Evolutionary conservation across 2,888 invertebrate species (phyloP).

Genomic region (Ophonus ardosiacus): DNA sequence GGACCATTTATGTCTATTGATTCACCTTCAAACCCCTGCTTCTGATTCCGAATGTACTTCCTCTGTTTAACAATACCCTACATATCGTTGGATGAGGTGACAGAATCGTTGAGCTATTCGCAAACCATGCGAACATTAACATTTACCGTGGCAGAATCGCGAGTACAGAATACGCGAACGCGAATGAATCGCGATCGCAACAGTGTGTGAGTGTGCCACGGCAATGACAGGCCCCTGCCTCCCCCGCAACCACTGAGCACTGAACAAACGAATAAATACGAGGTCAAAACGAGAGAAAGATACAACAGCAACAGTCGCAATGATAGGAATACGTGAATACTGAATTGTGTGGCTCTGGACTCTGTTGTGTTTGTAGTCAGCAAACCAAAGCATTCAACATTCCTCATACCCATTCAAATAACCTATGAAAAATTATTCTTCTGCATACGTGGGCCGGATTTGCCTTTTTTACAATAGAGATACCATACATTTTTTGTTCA

Average conservation of each 20-base stretch:
- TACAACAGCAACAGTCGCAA: slow-evolving; percentile 17
- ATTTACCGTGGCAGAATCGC: slow-evolving; percentile 15
- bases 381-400: background rate
- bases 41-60: background rate
- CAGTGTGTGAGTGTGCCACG: slow-evolving; percentile 10
- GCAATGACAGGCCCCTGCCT: slow-evolving; percentile 7
- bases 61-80: background rate
- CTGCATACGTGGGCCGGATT: background rate
- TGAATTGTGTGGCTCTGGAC: too few species aligned
- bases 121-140: background rate
- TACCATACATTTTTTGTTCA: too few species aligned
- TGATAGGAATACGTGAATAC: background rate
- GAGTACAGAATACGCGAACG: background rate
- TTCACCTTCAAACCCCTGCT: too few species aligned
- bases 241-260: background rate
- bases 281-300: slow-evolving; percentile 54
- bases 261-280: slow-evolving; percentile 53
- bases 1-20: too few species aligned
- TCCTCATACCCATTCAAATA: slow-evolving; percentile 22
- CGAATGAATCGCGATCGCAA: slow-evolving; percentile 6
- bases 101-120: slow-evolving; percentile 24
- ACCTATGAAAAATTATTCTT: slow-evolving; percentile 31
- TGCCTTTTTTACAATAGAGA: background rate
- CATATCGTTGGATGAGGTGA: background rate
- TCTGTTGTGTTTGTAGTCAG: background rate